Evolutionary conservation across 2,797 vertebrate genomes (phyloP).

Genomic region (Clarias pachynema): DNA sequence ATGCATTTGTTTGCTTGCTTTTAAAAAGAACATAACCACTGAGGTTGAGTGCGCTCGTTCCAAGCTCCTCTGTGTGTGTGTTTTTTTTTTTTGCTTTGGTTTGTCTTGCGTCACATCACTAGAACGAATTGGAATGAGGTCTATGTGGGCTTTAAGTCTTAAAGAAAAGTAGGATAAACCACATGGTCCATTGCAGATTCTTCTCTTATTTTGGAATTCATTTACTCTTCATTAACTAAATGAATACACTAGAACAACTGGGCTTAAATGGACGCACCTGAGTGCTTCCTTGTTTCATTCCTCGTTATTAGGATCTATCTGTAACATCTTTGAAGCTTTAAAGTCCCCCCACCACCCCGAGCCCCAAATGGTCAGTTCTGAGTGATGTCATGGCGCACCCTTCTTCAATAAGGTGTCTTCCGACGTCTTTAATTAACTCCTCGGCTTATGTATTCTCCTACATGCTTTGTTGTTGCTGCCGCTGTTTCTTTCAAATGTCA

Average conservation of each 20-base stretch:
- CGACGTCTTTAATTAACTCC: slow-evolving; percentile 43
- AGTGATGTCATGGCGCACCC: background rate
- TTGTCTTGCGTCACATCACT: background rate
- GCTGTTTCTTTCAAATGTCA: slow-evolving; percentile 57
- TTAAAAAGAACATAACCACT: background rate
- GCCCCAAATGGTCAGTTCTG: slow-evolving; percentile 5
- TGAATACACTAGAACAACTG: background rate
- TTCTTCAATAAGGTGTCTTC: slow-evolving; percentile 13
- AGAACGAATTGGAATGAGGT: background rate
- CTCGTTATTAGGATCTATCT: background rate
- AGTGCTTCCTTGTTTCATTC: background rate
- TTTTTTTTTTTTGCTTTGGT: background rate
- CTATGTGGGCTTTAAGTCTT: background rate
- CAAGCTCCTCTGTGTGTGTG: background rate
- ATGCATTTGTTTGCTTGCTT: background rate
- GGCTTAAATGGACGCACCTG: background rate
- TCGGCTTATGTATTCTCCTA: slow-evolving; percentile 41
- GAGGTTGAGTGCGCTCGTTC: background rate
- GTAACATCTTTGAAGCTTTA: background rate
- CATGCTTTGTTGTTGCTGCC: slow-evolving; percentile 40
- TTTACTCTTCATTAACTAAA: background rate
- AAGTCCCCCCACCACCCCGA: background rate
- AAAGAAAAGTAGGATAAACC: background rate
- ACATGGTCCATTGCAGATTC: too few relatives aligned
- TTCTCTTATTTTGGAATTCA: background rate